A percentile compares a stretch with the other conserved stretches of the same genome.
These are phyloP conservation scores for Nephrotoma guestfalica DNA, from an alignment of 2,888 invertebrate genomes.

Conservation along the genomic window DNA sequence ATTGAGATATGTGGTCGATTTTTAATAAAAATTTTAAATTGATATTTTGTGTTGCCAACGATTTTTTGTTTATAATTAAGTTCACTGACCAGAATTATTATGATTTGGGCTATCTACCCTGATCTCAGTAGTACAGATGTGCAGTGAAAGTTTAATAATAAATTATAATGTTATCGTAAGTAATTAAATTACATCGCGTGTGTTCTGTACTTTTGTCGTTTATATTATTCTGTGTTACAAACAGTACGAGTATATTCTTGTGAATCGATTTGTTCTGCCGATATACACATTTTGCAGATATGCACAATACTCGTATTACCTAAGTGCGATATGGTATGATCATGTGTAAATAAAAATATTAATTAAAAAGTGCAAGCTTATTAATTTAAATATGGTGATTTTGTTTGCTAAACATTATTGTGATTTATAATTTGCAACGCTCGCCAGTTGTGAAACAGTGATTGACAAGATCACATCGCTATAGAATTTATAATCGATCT, in stretches of 20 bases:
- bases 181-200: not conserved
- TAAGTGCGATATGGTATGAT: not conserved
- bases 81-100: not conserved
- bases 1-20: not conserved
- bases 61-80: not conserved
- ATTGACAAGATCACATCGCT: not conserved
- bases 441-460: not conserved
- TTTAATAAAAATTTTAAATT: not conserved
- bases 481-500: not conserved
- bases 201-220: not conserved
- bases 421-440: too few relatives aligned
- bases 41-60: not conserved
- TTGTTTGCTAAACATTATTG: not conserved
- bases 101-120: not conserved
- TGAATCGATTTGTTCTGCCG: not conserved
- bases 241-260: not conserved
- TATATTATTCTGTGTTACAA: not conserved
- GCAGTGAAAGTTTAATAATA: not conserved
- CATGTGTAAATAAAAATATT: not conserved
- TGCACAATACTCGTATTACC: not conserved
- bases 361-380: not conserved
- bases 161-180: not conserved
- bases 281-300: not conserved
- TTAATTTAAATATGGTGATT: not conserved
- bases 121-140: not conserved